These are phyloP conservation scores for Cyanistes caeruleus DNA, from an alignment of 2,113 vertebrate genomes.

Conservation along the genomic window DNA sequence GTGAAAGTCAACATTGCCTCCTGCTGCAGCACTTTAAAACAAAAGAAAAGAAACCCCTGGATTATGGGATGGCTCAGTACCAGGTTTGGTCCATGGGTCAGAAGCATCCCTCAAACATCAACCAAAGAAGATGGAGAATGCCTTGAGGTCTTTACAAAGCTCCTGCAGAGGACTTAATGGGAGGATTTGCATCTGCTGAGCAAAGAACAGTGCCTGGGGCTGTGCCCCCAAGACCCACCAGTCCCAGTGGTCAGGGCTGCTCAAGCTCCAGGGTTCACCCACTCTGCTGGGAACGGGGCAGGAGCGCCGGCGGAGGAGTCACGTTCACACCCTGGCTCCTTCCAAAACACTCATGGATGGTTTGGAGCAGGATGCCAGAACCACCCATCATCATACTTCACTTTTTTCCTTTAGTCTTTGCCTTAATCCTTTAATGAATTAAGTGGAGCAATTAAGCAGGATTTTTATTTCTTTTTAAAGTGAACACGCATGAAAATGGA, in stretches of 20 bases:
- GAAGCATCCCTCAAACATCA: neutral
- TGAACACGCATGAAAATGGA: neutral
- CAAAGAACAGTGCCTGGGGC: neutral
- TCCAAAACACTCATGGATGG: neutral
- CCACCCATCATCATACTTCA: conserved; percentile 53
- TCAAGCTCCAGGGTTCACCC: neutral
- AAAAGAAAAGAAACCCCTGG: neutral
- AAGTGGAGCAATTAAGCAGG: conserved; percentile 71
- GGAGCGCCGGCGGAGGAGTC: accelerated
- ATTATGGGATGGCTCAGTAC: neutral
- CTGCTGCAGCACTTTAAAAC: neutral
- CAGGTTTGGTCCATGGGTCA: neutral
- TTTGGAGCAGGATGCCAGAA: conserved; percentile 55
- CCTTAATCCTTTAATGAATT: conserved; percentile 80
- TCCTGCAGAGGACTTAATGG: neutral
- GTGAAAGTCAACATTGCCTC: neutral
- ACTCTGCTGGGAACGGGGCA: neutral
- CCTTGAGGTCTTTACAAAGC: neutral
- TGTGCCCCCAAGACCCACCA: neutral
- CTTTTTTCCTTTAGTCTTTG: conserved; percentile 9
- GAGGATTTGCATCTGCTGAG: neutral
- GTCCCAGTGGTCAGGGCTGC: neutral
- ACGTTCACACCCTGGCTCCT: neutral
- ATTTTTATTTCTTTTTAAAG: conserved; percentile 47
- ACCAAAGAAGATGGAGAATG: neutral